phyloP scores from a whole-genome alignment of 2,113 vertebrate genomes.

The Aphelocoma coerulescens region DNA sequence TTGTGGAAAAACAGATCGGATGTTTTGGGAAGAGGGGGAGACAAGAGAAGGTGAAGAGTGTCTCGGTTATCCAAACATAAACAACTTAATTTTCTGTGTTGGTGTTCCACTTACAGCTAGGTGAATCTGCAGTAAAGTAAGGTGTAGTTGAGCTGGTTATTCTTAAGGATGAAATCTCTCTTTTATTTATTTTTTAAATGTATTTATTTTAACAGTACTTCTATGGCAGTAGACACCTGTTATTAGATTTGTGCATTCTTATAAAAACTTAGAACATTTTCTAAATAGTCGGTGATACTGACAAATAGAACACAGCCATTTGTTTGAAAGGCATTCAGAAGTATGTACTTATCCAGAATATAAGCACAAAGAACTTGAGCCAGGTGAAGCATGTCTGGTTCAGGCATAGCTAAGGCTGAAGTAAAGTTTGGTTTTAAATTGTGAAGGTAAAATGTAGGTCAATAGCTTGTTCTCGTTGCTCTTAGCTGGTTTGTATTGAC shows the following conservation, averaged over 20 bases:
- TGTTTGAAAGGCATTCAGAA: background rate
- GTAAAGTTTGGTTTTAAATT: background rate
- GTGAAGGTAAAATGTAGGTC: background rate
- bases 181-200: background rate
- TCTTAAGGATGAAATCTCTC: background rate
- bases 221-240: background rate
- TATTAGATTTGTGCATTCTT: background rate
- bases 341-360: background rate
- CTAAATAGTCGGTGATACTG: background rate
- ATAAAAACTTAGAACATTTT: background rate
- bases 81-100: background rate
- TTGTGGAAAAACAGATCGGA: background rate
- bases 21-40: background rate
- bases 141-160: background rate
- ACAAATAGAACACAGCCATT: background rate
- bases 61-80: background rate
- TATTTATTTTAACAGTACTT: background rate
- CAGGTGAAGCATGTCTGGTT: background rate
- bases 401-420: background rate
- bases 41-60: background rate
- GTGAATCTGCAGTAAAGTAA: background rate
- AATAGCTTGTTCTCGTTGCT: background rate
- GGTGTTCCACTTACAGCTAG: background rate
- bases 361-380: background rate
- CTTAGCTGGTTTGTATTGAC: background rate